Base-by-base conservation (phyloP, 2,113 vertebrate genomes). In the Ramphastos sulfuratus region DNA sequence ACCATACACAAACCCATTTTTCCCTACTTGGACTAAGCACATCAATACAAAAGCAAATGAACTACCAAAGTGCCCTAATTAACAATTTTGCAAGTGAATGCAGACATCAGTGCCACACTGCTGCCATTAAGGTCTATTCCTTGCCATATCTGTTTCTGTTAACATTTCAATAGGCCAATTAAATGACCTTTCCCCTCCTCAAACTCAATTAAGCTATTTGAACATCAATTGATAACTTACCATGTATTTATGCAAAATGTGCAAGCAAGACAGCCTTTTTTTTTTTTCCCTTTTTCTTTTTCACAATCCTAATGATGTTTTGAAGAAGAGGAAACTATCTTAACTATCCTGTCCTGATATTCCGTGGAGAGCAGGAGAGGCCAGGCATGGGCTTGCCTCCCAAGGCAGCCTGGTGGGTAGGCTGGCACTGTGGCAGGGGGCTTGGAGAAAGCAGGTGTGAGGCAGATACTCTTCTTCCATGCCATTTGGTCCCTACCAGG, bases 61-160 rank as follows among this genome's bases (percentile, higher is more conserved):
- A 98, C 96, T 98, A 98, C 97, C 97, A 95, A 97, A 97, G 98
- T 97, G 97, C 97, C 97, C 98, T 98, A 98, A 99, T 98, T 98
- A 98, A 98, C 97, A 98, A 97, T 98, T 99, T 99, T 98, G 98
- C 98, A 99, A 98, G 97, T 99, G 98, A 99, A 99, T 98, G 98
- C 97, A 97, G 98, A 98, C 98, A 98, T 98, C 98, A 98, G 98
- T 85, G 96, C 97, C 98, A 97, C 98, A 97, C 98, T 97, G 97
- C 96, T 96, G 97, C 98, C 98, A 98, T 98, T 98, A 98, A 98
- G 98, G 98, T 98, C 98, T 97, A 98, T 98, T 98, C 98, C 98
- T 86, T 96, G 97, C 98, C 97, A 97, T 98, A 98, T 98, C 98
- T 98, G 97, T 98, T 98, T 97, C 98, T 97, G 98, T 99, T 99